These are phyloP conservation scores for Sebastolobus altivelis DNA, from an alignment of 2,797 vertebrate genomes.

Conservation along the genomic window DNA sequence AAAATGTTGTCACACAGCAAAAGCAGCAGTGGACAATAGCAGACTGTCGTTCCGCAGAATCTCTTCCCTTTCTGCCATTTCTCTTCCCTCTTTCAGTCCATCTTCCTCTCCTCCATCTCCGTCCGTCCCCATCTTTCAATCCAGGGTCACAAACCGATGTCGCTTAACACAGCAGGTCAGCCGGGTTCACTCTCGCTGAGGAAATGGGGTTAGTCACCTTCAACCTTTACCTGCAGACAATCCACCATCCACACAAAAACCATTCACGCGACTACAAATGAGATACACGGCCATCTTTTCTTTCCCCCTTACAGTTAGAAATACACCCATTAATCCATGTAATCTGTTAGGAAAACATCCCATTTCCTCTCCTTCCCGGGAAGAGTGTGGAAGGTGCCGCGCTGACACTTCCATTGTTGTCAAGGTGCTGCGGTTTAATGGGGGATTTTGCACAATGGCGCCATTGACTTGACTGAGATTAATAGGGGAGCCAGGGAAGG, in stretches of 20 bases:
- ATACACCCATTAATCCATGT: slow-evolving; percentile 52
- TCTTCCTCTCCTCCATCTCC: slow-evolving; percentile 20
- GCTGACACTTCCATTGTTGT: slow-evolving; percentile 71
- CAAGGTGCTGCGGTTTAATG: slow-evolving; percentile 71
- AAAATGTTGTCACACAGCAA: slow-evolving; percentile 34
- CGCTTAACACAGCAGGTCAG: slow-evolving; percentile 42
- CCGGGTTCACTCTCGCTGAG: slow-evolving; percentile 34
- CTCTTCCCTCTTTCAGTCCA: slow-evolving; percentile 3
- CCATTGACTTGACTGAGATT: slow-evolving; percentile 77
- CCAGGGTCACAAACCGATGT: slow-evolving; percentile 39
- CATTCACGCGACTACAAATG: slow-evolving; percentile 49
- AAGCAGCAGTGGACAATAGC: slow-evolving; percentile 41
- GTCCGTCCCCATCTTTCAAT: slow-evolving; percentile 27
- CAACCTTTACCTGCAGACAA: slow-evolving; percentile 47
- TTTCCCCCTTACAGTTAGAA: slow-evolving; percentile 21
- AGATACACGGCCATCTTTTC: slow-evolving; percentile 32
- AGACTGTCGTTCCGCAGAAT: slow-evolving; percentile 18
- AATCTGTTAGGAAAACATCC: slow-evolving; percentile 58
- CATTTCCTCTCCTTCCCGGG: slow-evolving; percentile 15
- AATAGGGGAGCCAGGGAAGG: slow-evolving; percentile 61
- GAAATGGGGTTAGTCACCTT: slow-evolving; percentile 65
- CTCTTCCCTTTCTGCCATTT: slow-evolving; percentile 1
- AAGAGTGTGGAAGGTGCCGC: slow-evolving; percentile 48
- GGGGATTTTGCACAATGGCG: slow-evolving; percentile 69
- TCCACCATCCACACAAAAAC: slow-evolving; percentile 40